These are phyloP conservation scores for Onychomys arenicola DNA, from an alignment of 2,797 vertebrate genomes.

Conservation along the genomic window DNA sequence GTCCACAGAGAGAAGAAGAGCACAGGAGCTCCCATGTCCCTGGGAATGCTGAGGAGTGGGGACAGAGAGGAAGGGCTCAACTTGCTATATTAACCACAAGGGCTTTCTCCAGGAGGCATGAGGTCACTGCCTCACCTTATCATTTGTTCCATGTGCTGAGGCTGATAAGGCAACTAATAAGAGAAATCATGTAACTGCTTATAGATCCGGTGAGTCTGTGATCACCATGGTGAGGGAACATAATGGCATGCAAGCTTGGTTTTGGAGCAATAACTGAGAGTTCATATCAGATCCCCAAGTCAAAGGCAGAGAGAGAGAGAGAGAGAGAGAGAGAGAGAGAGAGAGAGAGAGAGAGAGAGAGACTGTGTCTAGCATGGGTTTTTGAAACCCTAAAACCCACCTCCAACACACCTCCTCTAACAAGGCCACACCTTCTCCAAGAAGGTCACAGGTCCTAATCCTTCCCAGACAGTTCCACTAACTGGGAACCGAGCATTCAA, in stretches of 20 bases:
- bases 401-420: not conserved
- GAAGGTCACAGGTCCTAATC: not conserved
- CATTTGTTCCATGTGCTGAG: not conserved
- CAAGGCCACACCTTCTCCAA: not conserved
- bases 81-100: not conserved
- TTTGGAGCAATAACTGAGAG: not conserved
- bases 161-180: not conserved
- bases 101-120: not conserved
- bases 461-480: not conserved
- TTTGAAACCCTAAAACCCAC: not conserved
- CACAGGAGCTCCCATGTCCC: accelerated
- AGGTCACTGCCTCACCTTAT: not conserved
- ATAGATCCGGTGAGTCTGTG: not conserved
- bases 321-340: not conserved
- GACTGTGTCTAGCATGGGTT: not conserved
- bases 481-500: not conserved
- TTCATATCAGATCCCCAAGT: not conserved
- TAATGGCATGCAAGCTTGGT: not conserved
- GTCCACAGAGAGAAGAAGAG: not conserved
- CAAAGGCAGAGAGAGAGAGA: not conserved
- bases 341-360: not conserved
- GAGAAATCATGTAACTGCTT: not conserved
- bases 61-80: not conserved
- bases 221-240: not conserved
- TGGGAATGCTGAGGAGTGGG: not conserved